Conservation (phyloP, 1,140 invertebrate species). For the Potamilus streckersoni region DNA sequence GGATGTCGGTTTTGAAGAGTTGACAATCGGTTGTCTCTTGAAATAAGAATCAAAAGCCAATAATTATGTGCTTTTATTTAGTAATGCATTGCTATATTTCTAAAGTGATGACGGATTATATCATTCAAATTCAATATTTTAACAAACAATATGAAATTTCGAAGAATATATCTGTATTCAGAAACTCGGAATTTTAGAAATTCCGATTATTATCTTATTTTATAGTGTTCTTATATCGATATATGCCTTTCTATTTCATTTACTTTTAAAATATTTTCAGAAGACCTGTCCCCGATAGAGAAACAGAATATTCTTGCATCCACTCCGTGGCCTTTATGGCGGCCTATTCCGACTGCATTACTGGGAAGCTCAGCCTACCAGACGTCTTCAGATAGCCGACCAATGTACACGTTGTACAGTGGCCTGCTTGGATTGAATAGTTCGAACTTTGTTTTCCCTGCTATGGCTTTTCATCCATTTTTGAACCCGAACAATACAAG, state of each 20-base stretch:
- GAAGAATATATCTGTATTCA: not conserved
- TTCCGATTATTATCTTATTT: not conserved
- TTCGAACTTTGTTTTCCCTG: constrained; percentile 45
- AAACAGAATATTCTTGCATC: constrained; percentile 44
- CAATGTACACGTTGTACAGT: constrained; percentile 54
- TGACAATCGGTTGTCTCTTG: no score
- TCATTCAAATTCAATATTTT: not conserved
- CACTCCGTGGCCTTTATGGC: constrained; percentile 51
- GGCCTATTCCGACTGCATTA: constrained; percentile 48
- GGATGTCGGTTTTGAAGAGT: no score
- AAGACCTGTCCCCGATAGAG: constrained; percentile 39
- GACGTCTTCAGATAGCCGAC: constrained; percentile 34
- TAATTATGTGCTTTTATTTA: no score
- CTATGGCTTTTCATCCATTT: constrained; percentile 47
- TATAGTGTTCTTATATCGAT: not conserved
- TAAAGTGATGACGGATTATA: not conserved
- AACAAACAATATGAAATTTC: not conserved
- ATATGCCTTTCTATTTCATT: no score
- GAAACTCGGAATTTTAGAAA: not conserved
- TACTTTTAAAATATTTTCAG: constrained; percentile 27
- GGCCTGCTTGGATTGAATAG: constrained; percentile 52
- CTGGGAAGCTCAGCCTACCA: constrained; percentile 36
- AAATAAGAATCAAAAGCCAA: no score
- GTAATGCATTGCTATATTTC: not conserved
- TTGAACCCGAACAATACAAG: constrained; percentile 40